Evolutionary conservation across 2,797 vertebrate species (phyloP), one percentile per base, ranked within the genome.

Genomic region (Phyllotis vaccarum): DNA sequence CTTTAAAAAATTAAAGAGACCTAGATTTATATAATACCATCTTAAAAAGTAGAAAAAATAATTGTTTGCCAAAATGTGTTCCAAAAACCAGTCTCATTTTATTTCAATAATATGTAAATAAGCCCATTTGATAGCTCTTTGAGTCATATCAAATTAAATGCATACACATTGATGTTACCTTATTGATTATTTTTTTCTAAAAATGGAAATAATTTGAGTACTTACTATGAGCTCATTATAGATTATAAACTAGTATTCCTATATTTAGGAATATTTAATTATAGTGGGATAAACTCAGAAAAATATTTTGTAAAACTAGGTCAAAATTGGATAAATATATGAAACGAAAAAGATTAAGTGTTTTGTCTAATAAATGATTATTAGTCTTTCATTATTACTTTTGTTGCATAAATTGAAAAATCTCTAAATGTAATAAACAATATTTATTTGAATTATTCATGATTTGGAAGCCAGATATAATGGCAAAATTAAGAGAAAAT

Each of bases 1-100:
- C 56, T 86, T 88, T 90, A 40, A 97, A 34, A 95, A 92, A 87
- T 76, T 58, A 95, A 88, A 79, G 66, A 90, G 43, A 43, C 17
- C 27, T 90, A 62, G 10, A 49, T 49, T 49, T 49, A 49, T 49
- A 49, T 49, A 49, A 49, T 49, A 49, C 46, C 34, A 10, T 93
- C 86, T 80, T 76, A 82, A 91, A 52, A 8, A 43, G 34, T 10
- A 85, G 4, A 83, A 96, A 56, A 91, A 93, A 80, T 58, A 95
- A 91, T 76, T 78, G 3, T 80, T 92, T 64, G 1, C 34, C 56
- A 76, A 95, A n/a, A 74, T 4, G 83, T 64, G 91, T 91, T 95
- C 40, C 12, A 2, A 81, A 3, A 81, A 91, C 79, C 70, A 29
- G 14, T 79, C 89, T 86, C 62, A 24, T 46, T 74, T 62, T 70